phyloP scores from a whole-genome alignment of 2,888 invertebrate species.

The Agrotis puta region DNA sequence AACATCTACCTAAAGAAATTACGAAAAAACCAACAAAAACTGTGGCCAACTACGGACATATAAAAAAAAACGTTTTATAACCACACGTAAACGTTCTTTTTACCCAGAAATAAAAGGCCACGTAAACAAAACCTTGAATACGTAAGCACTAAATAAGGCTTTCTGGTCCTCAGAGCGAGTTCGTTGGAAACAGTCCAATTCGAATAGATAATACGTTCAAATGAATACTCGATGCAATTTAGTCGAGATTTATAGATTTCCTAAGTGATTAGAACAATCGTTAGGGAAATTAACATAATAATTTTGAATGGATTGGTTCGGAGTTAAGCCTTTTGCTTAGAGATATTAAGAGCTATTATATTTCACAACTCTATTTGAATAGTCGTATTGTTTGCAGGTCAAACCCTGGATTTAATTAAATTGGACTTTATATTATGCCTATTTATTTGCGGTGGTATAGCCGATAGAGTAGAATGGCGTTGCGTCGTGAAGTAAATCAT shows the following conservation, averaged over 20 bases:
- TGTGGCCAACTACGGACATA: slow-evolving; percentile 11
- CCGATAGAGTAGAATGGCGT: too few relatives aligned
- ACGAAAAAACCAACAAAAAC: background rate
- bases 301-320: slow-evolving; percentile 44
- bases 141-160: slow-evolving; percentile 39
- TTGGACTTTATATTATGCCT: background rate
- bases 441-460: background rate
- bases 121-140: slow-evolving; percentile 42
- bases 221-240: slow-evolving; percentile 52
- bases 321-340: slow-evolving; percentile 8
- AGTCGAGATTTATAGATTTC: slow-evolving; percentile 46
- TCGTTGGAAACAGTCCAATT: slow-evolving; percentile 43
- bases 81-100: slow-evolving; percentile 11
- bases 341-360: slow-evolving; percentile 30
- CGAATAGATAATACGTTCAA: slow-evolving; percentile 50
- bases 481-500: too few relatives aligned
- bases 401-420: slow-evolving; percentile 4
- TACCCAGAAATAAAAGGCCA: slow-evolving; percentile 10
- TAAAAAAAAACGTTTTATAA: slow-evolving; percentile 12
- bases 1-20: background rate
- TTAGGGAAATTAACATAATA: slow-evolving; percentile 41
- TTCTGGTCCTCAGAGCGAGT: slow-evolving; percentile 12
- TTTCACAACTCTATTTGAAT: slow-evolving; percentile 29
- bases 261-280: slow-evolving; percentile 42
- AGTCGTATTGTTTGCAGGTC: slow-evolving; percentile 19